These are phyloP conservation scores for Aphrophora alni DNA, from an alignment of 2,888 invertebrate species.

Conservation along the genomic window DNA sequence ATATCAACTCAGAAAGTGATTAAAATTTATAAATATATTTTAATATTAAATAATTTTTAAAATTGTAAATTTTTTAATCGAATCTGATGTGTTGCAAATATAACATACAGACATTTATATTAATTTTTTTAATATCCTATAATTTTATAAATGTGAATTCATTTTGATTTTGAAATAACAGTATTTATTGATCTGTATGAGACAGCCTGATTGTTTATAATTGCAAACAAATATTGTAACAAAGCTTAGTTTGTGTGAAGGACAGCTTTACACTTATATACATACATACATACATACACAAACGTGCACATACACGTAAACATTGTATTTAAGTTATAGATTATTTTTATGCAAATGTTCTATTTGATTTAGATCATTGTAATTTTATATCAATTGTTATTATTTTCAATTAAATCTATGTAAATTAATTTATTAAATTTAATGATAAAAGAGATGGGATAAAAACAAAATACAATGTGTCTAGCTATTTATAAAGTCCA, in stretches of 20 bases:
- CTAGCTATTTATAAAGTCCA: conserved; percentile 24
- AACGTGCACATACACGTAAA: background rate
- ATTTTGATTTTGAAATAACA: background rate
- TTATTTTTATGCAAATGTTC: background rate
- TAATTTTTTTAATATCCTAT: background rate
- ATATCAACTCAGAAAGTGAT: background rate
- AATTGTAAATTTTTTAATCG: too few relatives aligned
- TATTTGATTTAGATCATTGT: background rate
- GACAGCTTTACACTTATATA: background rate
- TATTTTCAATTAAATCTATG: background rate
- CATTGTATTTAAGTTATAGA: background rate
- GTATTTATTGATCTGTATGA: background rate
- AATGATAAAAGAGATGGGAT: background rate
- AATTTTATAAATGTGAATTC: background rate
- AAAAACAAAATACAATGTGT: background rate
- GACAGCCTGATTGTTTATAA: background rate
- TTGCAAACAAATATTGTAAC: background rate
- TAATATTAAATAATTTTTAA: background rate
- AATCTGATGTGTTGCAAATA: background rate
- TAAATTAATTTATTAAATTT: background rate
- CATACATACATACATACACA: background rate
- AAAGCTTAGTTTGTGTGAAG: background rate
- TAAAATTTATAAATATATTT: background rate
- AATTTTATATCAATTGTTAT: background rate
- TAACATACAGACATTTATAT: background rate